These are phyloP conservation scores for Diaprepes abbreviatus DNA, from an alignment of 2,888 invertebrate species.

Conservation along the genomic window DNA sequence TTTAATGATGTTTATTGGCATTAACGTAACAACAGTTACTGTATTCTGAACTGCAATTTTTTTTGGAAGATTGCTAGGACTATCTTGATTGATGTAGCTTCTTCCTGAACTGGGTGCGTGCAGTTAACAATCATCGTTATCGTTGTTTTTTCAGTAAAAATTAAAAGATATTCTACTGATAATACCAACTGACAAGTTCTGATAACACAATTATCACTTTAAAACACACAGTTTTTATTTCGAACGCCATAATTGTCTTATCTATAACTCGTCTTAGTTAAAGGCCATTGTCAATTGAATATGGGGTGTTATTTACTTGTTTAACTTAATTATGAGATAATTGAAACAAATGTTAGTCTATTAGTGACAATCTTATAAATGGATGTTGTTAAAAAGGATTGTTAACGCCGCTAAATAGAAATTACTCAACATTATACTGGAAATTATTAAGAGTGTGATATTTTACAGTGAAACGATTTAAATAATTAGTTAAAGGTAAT, in stretches of 20 bases:
- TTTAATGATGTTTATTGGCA: too few species aligned
- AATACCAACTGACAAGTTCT: not conserved
- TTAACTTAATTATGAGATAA: constrained; percentile 52
- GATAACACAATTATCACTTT: constrained; percentile 26
- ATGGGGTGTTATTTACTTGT: constrained; percentile 50
- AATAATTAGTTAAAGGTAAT: too few species aligned
- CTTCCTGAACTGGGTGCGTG: too few species aligned
- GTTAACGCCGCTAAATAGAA: constrained; percentile 21
- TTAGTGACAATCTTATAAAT: constrained; percentile 40
- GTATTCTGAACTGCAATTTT: too few species aligned
- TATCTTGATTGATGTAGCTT: too few species aligned
- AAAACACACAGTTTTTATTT: constrained; percentile 31
- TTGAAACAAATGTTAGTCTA: constrained; percentile 50
- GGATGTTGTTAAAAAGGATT: constrained; percentile 20
- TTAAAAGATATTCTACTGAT: constrained; percentile 6
- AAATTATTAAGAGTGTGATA: not conserved
- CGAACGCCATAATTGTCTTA: constrained; percentile 22
- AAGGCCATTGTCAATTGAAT: constrained; percentile 32
- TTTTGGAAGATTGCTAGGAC: too few species aligned
- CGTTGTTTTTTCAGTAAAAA: not conserved
- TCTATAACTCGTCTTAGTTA: constrained; percentile 29
- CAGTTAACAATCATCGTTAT: too few species aligned
- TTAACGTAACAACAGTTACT: too few species aligned
- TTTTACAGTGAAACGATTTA: not conserved
- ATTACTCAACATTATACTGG: constrained; percentile 15